phyloP scores from a whole-genome alignment of 2,797 vertebrate genomes.

The Ceyx erithaca region DNA sequence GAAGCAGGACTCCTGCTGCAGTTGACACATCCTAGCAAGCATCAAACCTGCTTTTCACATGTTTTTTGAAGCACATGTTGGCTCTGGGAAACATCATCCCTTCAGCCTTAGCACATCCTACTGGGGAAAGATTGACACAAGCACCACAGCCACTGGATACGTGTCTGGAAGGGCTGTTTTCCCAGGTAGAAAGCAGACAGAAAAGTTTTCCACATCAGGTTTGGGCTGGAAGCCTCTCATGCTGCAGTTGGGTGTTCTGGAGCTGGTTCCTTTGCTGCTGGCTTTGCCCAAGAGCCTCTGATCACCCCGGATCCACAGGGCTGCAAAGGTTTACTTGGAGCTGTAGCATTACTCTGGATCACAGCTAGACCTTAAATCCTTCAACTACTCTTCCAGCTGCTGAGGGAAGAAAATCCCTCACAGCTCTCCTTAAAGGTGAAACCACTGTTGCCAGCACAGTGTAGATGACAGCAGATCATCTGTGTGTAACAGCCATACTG shows the following conservation, averaged over 20 bases:
- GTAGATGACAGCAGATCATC: background rate
- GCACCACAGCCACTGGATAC: background rate
- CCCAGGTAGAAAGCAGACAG: background rate
- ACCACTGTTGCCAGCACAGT: background rate
- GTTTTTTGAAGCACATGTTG: background rate
- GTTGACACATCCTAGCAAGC: background rate
- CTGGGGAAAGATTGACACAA: background rate
- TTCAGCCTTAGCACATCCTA: background rate
- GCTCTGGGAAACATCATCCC: background rate
- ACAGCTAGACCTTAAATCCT: background rate
- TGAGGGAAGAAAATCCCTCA: background rate
- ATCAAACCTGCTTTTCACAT: background rate
- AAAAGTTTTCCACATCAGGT: background rate
- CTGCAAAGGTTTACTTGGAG: background rate
- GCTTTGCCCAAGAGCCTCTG: background rate
- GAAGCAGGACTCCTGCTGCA: background rate
- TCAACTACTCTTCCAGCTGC: background rate
- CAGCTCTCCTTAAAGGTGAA: background rate
- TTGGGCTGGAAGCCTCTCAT: background rate
- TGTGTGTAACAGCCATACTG: background rate
- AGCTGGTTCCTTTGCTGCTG: background rate
- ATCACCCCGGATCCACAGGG: background rate
- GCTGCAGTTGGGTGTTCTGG: background rate
- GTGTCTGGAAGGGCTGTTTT: fast-evolving
- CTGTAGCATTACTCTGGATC: fast-evolving